Percentiles rank a stretch among this genome's conserved stretches.
Evolutionary conservation across 2,888 invertebrate genomes (phyloP).

Genomic region (Lampropteryx suffumata): DNA sequence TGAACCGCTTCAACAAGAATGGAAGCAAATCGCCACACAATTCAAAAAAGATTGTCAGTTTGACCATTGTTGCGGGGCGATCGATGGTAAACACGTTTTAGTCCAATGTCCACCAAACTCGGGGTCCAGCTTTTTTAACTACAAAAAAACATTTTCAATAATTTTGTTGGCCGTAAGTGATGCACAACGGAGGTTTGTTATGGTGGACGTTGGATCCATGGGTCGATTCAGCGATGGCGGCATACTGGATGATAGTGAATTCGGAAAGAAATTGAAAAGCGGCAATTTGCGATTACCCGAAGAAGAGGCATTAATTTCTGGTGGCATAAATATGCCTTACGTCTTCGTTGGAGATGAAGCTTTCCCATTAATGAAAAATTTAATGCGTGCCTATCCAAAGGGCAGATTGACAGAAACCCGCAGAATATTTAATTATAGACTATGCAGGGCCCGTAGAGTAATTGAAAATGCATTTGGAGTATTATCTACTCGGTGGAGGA

Average conservation of each 20-base stretch:
- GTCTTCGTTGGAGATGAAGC: slow-evolving; percentile 29
- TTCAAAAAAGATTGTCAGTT: background rate
- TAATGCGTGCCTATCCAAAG: slow-evolving; percentile 29
- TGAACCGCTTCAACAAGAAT: background rate
- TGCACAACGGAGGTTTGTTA: slow-evolving; percentile 23
- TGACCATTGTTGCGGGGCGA: no score
- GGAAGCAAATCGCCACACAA: background rate
- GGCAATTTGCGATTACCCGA: slow-evolving; percentile 27
- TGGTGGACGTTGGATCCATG: slow-evolving; percentile 12
- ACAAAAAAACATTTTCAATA: no score
- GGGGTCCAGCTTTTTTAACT: slow-evolving; percentile 38
- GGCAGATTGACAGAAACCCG: no score
- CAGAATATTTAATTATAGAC: slow-evolving; percentile 29
- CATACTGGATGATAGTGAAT: background rate
- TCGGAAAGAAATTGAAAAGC: slow-evolving; percentile 22
- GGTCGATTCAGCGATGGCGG: background rate
- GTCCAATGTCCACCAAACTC: slow-evolving; percentile 35
- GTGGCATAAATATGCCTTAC: slow-evolving; percentile 31
- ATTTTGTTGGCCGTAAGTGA: slow-evolving; percentile 2
- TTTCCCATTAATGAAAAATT: slow-evolving; percentile 27
- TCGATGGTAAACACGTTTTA: slow-evolving; percentile 14
- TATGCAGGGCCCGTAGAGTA: slow-evolving; percentile 28
- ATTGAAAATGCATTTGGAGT: slow-evolving; percentile 29
- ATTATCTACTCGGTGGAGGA: slow-evolving; percentile 22
- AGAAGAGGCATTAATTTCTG: slow-evolving; percentile 26